A percentile compares a stretch with the other conserved stretches of the same genome.
Evolutionary conservation across 2,797 vertebrate genomes (phyloP).

Genomic region (Pseudochaenichthys georgianus): DNA sequence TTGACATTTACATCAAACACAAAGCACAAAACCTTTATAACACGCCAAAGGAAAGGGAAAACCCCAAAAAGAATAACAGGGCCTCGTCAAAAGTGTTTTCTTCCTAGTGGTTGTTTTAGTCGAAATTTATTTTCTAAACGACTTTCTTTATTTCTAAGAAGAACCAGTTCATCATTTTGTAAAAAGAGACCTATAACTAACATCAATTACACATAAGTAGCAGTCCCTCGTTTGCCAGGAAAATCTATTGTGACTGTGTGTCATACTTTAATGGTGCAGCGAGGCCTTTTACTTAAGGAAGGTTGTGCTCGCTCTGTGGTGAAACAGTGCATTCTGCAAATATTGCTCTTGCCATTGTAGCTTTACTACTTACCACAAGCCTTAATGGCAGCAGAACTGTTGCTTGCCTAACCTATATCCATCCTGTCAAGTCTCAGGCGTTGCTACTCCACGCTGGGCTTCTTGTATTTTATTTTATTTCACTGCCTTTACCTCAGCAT

Average conservation of each 20-base stretch:
- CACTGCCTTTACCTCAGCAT: background rate
- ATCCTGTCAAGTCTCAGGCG: slow-evolving; percentile 35
- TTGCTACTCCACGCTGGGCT: slow-evolving; percentile 15
- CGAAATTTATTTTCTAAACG: background rate
- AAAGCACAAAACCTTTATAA: no score
- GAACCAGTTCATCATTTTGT: background rate
- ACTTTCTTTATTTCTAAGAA: background rate
- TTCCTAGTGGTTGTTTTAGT: background rate
- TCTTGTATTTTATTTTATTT: slow-evolving; percentile 18
- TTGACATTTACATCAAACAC: no score
- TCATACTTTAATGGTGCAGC: slow-evolving; percentile 40
- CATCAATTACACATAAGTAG: slow-evolving; percentile 6
- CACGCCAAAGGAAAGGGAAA: no score
- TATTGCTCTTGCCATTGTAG: slow-evolving; percentile 54
- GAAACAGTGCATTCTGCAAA: slow-evolving; percentile 60
- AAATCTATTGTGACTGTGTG: slow-evolving; percentile 35
- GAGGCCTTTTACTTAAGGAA: slow-evolving; percentile 46
- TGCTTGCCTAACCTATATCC: slow-evolving; percentile 50
- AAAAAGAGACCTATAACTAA: slow-evolving; percentile 5
- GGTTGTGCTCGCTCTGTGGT: slow-evolving; percentile 59
- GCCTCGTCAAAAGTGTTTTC: background rate
- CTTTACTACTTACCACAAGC: slow-evolving; percentile 51
- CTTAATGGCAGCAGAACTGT: slow-evolving; percentile 50
- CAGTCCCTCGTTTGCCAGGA: slow-evolving; percentile 36
- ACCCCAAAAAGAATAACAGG: no score